These are phyloP conservation scores for Musca vetustissima DNA, from an alignment of 1,140 invertebrate genomes.

Conservation along the genomic window DNA sequence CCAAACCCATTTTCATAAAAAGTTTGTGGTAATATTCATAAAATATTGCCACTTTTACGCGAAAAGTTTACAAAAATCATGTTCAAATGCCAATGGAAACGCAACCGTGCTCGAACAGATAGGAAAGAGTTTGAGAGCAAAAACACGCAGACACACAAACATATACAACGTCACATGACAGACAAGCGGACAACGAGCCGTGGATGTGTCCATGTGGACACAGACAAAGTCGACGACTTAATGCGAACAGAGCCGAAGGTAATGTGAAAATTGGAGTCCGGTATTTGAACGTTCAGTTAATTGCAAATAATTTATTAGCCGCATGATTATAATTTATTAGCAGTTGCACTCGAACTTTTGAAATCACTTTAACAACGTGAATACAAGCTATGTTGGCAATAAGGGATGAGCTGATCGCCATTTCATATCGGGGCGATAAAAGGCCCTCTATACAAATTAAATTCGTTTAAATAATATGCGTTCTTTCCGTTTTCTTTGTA, in stretches of 20 bases:
- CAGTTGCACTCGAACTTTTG: not conserved
- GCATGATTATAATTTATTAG: conserved; percentile 20
- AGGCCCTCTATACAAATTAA: too few relatives aligned
- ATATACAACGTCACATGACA: too few relatives aligned
- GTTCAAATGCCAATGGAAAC: conserved; percentile 6
- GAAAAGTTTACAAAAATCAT: conserved; percentile 20
- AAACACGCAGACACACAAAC: not conserved
- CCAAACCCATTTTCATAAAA: not conserved
- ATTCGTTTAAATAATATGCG: too few relatives aligned
- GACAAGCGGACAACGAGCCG: too few relatives aligned
- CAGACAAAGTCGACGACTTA: too few relatives aligned
- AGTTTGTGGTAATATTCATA: conserved; percentile 17
- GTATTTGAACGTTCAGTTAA: conserved; percentile 7
- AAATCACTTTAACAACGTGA: too few relatives aligned
- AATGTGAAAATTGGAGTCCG: conserved; percentile 13
- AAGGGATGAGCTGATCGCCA: too few relatives aligned
- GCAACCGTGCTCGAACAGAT: not conserved
- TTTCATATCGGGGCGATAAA: too few relatives aligned
- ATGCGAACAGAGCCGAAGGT: not conserved
- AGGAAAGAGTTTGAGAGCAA: too few relatives aligned
- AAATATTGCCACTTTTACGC: conserved; percentile 21
- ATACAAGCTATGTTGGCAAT: too few relatives aligned
- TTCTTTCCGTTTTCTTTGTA: too few relatives aligned
- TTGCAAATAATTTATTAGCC: conserved; percentile 21
- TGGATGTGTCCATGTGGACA: too few relatives aligned